Evolutionary conservation across 2,888 invertebrate genomes (phyloP).

Genomic region (Drosophila nigritarsus): DNA sequence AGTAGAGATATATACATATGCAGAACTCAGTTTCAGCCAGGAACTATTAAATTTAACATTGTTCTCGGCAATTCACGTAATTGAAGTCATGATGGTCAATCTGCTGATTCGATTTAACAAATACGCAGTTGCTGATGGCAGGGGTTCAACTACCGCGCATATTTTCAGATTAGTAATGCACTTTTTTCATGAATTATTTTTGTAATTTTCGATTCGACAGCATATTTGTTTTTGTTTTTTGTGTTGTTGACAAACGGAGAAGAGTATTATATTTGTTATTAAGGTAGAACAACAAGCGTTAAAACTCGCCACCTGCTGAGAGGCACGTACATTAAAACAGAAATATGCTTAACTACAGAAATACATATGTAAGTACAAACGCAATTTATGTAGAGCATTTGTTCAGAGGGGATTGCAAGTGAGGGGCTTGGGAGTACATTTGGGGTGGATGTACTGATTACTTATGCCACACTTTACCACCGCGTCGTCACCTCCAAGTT

Average conservation of each 20-base stretch:
- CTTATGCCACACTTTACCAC: not conserved
- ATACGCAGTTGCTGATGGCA: constrained; percentile 22
- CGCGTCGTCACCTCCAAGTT: not conserved
- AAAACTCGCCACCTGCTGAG: constrained; percentile 56
- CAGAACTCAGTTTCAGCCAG: not conserved
- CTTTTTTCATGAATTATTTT: constrained; percentile 35
- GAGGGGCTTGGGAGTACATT: not conserved
- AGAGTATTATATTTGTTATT: constrained; percentile 30
- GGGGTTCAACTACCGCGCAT: constrained; percentile 46
- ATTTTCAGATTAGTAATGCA: constrained; percentile 22
- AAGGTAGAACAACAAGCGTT: constrained; percentile 42
- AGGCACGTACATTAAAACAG: constrained; percentile 26
- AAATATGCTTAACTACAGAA: constrained; percentile 8
- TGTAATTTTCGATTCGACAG: constrained; percentile 18
- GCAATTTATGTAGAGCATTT: not conserved
- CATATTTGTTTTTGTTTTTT: constrained; percentile 6
- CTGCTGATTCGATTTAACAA: not conserved
- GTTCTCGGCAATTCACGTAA: not conserved
- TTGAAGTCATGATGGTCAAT: not conserved
- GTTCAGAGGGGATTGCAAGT: not conserved
- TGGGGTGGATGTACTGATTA: not conserved
- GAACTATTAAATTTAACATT: not conserved
- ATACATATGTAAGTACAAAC: constrained; percentile 7
- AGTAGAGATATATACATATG: not conserved
- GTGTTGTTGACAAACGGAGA: constrained; percentile 42